Conservation (phyloP, 2,888 invertebrate species). For the Leptinotarsa haldemani region DNA sequence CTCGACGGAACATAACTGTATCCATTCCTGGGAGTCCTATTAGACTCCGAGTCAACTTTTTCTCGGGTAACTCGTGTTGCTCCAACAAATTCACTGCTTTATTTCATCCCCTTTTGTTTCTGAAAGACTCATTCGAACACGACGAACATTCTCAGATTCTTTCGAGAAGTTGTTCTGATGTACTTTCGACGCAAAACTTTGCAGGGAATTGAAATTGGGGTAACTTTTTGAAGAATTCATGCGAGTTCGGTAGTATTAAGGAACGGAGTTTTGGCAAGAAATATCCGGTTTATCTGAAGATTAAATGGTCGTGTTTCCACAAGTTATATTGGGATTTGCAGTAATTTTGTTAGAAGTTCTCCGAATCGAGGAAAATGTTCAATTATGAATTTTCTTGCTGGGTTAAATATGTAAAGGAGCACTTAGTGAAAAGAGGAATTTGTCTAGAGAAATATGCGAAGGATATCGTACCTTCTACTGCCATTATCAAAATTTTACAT, state of each 20-base stretch:
- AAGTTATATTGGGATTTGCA: background rate
- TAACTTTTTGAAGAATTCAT: slow-evolving; percentile 7
- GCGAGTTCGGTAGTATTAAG: slow-evolving; percentile 5
- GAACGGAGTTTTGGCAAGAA: background rate
- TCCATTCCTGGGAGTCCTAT: slow-evolving; percentile 13
- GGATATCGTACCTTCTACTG: no score
- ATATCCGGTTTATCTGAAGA: slow-evolving; percentile 11
- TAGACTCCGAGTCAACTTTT: background rate
- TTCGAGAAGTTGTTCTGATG: slow-evolving; percentile 20
- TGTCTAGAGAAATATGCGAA: no score
- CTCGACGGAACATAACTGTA: slow-evolving; percentile 1
- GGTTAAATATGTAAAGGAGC: background rate
- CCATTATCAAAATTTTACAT: no score
- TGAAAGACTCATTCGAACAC: background rate
- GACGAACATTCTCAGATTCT: slow-evolving; percentile 19
- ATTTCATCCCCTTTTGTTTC: slow-evolving; percentile 14
- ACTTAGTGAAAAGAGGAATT: background rate
- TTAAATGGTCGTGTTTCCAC: background rate
- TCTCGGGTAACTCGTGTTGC: slow-evolving; percentile 3
- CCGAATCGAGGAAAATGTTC: slow-evolving; percentile 4
- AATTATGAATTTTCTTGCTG: background rate
- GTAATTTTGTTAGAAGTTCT: slow-evolving; percentile 1
- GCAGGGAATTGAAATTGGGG: slow-evolving; percentile 14
- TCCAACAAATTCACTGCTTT: slow-evolving; percentile 14
- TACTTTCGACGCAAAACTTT: slow-evolving; percentile 25